A percentile compares a stretch with the other conserved stretches of the same genome.
Conservation (phyloP, 2,797 vertebrate genomes). For the Siniperca scherzeri region DNA sequence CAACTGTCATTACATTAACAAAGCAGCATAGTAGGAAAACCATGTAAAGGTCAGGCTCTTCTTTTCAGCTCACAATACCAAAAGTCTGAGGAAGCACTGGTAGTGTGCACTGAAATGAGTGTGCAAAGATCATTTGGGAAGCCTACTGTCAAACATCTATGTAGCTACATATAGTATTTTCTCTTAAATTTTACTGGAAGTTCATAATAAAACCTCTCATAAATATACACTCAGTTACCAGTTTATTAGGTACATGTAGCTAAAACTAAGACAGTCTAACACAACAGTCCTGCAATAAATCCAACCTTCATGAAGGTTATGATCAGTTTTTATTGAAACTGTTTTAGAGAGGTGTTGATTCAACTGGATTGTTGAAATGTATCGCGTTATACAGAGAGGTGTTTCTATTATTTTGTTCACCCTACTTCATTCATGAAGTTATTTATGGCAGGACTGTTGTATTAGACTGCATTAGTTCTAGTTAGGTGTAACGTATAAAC, state of each 20-base stretch:
- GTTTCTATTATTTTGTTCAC: not conserved
- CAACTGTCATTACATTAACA: constrained; percentile 42
- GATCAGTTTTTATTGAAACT: no score
- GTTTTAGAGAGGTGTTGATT: not conserved
- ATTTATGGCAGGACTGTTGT: no score
- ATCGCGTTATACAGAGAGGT: not conserved
- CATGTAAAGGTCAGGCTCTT: constrained; percentile 54
- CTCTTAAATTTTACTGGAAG: not conserved
- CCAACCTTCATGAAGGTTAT: not conserved
- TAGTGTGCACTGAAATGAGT: not conserved
- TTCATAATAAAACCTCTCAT: not conserved
- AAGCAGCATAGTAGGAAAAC: constrained; percentile 10
- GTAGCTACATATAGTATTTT: not conserved
- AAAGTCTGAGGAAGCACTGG: not conserved
- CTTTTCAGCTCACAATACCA: constrained; percentile 17
- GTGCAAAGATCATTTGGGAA: not conserved
- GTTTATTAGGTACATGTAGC: no score
- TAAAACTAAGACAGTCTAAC: not conserved
- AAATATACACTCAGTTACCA: not conserved
- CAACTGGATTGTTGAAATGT: not conserved
- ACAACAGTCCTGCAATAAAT: not conserved
- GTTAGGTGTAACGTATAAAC: not conserved
- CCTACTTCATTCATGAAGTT: no score
- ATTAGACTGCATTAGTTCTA: not conserved
- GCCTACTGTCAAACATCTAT: not conserved